phyloP scores from a whole-genome alignment of 2,888 invertebrate genomes.

The Melanophora roralis region DNA sequence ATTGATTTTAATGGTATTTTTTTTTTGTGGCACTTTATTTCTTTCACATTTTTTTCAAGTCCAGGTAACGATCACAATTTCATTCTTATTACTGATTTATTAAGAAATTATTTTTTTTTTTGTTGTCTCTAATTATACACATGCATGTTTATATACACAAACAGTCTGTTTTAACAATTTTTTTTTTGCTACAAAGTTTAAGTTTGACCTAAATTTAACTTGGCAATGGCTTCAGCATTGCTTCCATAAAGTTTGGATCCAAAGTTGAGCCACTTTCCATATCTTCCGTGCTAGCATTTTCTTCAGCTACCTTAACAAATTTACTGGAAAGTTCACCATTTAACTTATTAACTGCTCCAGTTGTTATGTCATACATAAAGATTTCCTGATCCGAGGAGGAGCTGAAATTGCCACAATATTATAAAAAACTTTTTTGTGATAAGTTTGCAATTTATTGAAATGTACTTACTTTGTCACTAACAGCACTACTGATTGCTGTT shows the following conservation, averaged over 20 bases:
- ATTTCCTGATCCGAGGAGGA: conserved; percentile 83
- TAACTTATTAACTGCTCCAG: conserved; percentile 86
- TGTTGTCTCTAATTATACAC: neutral
- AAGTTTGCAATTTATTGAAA: neutral
- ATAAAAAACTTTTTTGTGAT: no score
- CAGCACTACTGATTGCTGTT: conserved; percentile 88
- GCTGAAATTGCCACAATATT: no score
- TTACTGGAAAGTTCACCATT: conserved; percentile 89
- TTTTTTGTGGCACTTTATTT: conserved; percentile 65
- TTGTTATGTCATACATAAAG: conserved; percentile 89
- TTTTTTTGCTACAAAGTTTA: neutral
- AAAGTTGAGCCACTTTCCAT: conserved; percentile 79
- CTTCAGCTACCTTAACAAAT: conserved; percentile 92
- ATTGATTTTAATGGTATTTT: neutral
- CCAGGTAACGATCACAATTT: no score
- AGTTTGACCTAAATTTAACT: conserved; percentile 65
- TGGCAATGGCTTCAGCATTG: conserved; percentile 72
- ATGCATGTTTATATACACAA: conserved; percentile 9
- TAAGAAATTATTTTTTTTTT: conserved; percentile 43
- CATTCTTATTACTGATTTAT: neutral
- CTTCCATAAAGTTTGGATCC: conserved; percentile 73
- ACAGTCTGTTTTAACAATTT: conserved; percentile 31
- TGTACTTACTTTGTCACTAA: conserved; percentile 87
- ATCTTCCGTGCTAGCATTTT: conserved; percentile 85
- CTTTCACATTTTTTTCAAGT: no score